Evolutionary conservation across 2,888 invertebrate genomes (phyloP), one percentile per base, ranked within the genome.

Genomic region (Diplazon laetatorius): DNA sequence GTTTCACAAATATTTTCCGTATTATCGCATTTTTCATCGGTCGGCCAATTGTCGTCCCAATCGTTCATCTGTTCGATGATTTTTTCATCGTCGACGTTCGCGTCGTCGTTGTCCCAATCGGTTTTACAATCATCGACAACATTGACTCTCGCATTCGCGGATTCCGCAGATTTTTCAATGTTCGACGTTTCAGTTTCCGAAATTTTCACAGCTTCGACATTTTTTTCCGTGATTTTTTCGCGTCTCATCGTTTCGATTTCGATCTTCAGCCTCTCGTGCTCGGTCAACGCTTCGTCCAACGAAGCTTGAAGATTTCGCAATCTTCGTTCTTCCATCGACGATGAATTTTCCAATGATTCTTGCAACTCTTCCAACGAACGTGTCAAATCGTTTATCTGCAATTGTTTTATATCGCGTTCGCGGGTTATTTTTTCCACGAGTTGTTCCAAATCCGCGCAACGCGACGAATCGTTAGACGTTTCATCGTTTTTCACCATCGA

Each of bases 21-120:
- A 30, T 6, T 5, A 30, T 30, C 30, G 30, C 30, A 30, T 30
- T 30, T 6, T 2, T 30, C 30, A 30, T 5, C 30, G 30, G 2
- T 30, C 30, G 30, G 30, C 30, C 30, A 30, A 30, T 30, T 6
- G 2, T 30, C 30, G 30, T 2, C 6, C 30, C 30, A 30, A 30
- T 2, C 4, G 6, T 30, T 6, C 2, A 30, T 6, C 6, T 30
- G 4, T 30, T 30, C 30, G 30, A 30, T 30, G 6, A 30, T 30
- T 30, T 5, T 30, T 6, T 2, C 2, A 30, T 14, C 39, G 2
- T 30, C 30, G 30, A 30, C 30, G 30, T 71, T 75, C 0, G 91
- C 92, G 83, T 93, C 93, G 30, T 93, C 93, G 0, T 92, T 88
- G 14, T 92, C 92, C 92, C 93, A 93, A n/a, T 87, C 8, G 84